Evolutionary conservation across 2,113 vertebrate species (phyloP).

Genomic region (Platysteira castanea): DNA sequence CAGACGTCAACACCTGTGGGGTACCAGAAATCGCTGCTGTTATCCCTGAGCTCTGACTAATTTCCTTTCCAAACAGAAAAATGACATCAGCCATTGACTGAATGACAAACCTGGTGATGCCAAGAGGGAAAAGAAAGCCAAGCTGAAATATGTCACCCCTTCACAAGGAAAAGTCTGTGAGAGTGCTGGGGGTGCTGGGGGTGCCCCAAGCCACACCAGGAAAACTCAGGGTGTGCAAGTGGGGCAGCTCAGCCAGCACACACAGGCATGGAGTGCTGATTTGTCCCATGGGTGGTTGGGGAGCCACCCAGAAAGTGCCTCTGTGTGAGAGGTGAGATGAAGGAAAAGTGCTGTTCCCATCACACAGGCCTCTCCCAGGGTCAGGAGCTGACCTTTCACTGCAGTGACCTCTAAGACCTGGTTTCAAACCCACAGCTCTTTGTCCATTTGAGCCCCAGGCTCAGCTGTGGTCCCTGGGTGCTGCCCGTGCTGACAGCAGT

Average conservation of each 20-base stretch:
- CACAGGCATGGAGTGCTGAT: not conserved
- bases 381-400: not conserved
- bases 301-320: not conserved
- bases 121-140: not conserved
- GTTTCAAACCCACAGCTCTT: fast-evolving
- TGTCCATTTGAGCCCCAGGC: not conserved
- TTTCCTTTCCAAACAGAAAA: not conserved
- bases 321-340: not conserved
- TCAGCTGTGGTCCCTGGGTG: fast-evolving
- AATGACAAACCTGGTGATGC: not conserved
- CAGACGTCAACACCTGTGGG: not conserved
- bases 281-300: fast-evolving
- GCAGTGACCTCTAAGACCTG: not conserved
- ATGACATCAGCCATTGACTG: not conserved
- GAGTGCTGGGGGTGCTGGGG: not conserved
- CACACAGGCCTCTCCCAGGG: not conserved
- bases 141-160: not conserved
- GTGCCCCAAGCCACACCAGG: not conserved
- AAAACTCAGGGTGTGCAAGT: fast-evolving
- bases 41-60: not conserved
- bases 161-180: not conserved
- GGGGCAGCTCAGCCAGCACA: not conserved
- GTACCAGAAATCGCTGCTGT: not conserved
- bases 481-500: fast-evolving
- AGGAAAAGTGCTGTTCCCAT: not conserved